These are phyloP conservation scores for Gallinago solitaria DNA, from an alignment of 2,797 vertebrate genomes.

Conservation along the genomic window DNA sequence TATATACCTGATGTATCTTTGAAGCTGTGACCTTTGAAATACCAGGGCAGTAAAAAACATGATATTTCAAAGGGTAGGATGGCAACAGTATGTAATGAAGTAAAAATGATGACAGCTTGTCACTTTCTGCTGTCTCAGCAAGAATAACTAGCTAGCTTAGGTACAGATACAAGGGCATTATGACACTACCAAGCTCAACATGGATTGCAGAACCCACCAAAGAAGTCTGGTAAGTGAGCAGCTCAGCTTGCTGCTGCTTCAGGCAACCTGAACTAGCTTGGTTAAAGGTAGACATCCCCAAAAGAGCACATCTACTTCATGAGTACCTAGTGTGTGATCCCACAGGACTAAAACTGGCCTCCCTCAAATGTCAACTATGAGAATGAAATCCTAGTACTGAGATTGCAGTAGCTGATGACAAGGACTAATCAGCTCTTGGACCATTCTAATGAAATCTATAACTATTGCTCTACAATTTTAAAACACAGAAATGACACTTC, in stretches of 20 bases:
- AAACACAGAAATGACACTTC: neutral
- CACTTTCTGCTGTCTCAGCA: neutral
- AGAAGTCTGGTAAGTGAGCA: neutral
- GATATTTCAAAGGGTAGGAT: neutral
- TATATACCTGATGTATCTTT: neutral
- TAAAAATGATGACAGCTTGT: neutral
- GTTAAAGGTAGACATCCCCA: neutral
- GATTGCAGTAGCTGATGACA: neutral
- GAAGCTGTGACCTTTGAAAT: neutral
- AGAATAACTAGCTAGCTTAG: neutral
- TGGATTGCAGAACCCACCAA: neutral
- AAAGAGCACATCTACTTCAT: neutral
- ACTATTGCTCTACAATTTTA: neutral
- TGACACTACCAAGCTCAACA: neutral
- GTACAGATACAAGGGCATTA: neutral
- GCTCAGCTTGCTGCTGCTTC: neutral
- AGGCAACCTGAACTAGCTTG: neutral
- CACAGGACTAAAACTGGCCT: neutral
- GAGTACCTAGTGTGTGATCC: neutral
- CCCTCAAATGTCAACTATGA: neutral
- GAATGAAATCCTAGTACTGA: neutral
- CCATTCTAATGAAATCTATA: neutral
- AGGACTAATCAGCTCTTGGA: neutral
- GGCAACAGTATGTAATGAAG: neutral
- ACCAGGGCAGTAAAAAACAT: neutral